Base-by-base conservation (phyloP, 2,888 invertebrate genomes). In the Phlogophora meticulosa region DNA sequence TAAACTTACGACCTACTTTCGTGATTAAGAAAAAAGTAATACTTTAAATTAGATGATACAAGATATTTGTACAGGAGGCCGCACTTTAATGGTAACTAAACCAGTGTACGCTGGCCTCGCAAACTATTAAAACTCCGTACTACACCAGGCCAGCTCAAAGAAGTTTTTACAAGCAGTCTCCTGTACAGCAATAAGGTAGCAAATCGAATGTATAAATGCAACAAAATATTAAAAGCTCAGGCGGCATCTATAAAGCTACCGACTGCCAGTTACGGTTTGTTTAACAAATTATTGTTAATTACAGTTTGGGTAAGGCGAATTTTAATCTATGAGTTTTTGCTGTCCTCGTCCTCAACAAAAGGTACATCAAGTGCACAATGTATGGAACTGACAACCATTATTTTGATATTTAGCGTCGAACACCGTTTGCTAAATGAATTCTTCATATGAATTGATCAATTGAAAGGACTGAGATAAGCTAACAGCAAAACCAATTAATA, bases 201-300 rank as follows among this genome's bases (percentile, higher is more conserved):
- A 70, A 81, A 78, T 80, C 69, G 57, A 78, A 79, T 76, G 63
- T 63, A 66, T 49, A 67, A 59, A 48, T 24, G 52, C 42, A 68
- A 63, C 11, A 13, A 32, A 65, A 68, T 59, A 53, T 52, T 32
- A 56, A 53, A 64, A 71, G 59, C 85, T 88, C 85, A 89, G 92
- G 91, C 94, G 94, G 93, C 87, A 59, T 78, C 76, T 66, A 80
- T 92, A 93, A 93, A 93, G 91, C 80, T 67, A 76, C 75, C 84
- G 76, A 77, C 84, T 84, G 76, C 80, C 82, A 82, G 88, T 86
- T 87, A 90, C 89, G 91, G 90, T 89, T 91, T 91, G 91, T 90
- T 92, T 91, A 92, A 91, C 93, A 90, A 89, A 91, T 92, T 89
- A 89, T 92, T 90, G 89, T 91, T 94, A 94, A 94, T 94, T 93